Evolutionary conservation across 1,140 invertebrate genomes (phyloP), one percentile per base, ranked within the genome.

Genomic region (Hormaphis cornu): DNA sequence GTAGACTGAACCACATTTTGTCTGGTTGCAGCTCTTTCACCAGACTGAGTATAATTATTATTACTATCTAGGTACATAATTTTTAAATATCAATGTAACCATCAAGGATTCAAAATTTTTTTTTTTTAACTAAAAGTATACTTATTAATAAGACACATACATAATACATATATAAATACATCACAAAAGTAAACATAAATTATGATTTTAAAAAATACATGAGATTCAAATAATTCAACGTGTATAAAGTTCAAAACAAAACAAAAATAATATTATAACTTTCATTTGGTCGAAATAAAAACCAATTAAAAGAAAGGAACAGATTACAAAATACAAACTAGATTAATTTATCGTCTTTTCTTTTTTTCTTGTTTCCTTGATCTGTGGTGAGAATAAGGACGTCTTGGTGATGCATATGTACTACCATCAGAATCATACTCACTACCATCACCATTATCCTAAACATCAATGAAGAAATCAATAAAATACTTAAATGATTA

Each of bases 331-430:
- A 14, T 22, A 24, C 22, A 22, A 37, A 16, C 37, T 37, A 56
- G 5, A 30, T 22, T 3, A 46, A 33, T 12, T 63, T 46, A 63
- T 16, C 59, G 40, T 48, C 59, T 63, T 20, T 63, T 63, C 26
- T 63, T 63, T 30, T 63, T 63, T n/a, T 63, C 59, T 22, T 63
- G 59, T 63, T 63, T 63, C 33, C 59, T 63, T 33, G 59, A 28
- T 48, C 59, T 63, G 12, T 63, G 59, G 16, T 63, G 59, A 33
- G 59, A 63, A 63, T 63, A 46, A 30, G 59, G 59, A 18, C 59
- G 59, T 20, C 59, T 42, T 18, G 40, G 59, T 46, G 59, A 46
- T 30, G 59, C 59, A 48, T 46, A 46, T 46, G 59, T 46, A 63
- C 59, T 63, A 7, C 59, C 59, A 63, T 63, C 59, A 18, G 59